Conservation (phyloP, 2,797 vertebrate species). For the Lutjanus campechanus region DNA sequence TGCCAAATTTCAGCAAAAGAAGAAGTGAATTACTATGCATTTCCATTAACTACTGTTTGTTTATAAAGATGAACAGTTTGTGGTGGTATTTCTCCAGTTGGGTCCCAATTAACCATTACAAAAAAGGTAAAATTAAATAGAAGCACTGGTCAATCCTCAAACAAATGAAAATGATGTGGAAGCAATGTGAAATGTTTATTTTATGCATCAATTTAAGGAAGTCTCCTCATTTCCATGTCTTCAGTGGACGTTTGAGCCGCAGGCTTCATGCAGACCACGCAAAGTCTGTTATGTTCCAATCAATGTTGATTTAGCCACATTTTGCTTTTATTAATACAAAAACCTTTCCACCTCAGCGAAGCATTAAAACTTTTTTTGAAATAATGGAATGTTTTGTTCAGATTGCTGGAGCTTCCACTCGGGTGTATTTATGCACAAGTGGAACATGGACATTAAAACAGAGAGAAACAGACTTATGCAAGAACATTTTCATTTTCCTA, state of each 20-base stretch:
- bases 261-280: background rate
- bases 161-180: background rate
- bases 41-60: background rate
- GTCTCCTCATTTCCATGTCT: no score
- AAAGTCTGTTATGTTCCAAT: no score
- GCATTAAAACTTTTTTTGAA: no score
- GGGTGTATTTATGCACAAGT: background rate
- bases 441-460: background rate
- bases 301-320: no score
- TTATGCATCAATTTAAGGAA: background rate
- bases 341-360: background rate
- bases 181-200: background rate
- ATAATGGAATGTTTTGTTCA: no score
- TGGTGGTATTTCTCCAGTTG: background rate
- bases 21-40: background rate
- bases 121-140: background rate
- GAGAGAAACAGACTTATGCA: background rate
- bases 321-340: no score
- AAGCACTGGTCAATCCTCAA: background rate
- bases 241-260: background rate
- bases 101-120: background rate
- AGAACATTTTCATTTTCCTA: background rate
- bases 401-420: background rate
- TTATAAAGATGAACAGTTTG: background rate
- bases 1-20: background rate